Percentiles rank a stretch among this genome's conserved stretches.
Conservation (phyloP, 2,888 invertebrate species). For the Zeuzera pyrina region DNA sequence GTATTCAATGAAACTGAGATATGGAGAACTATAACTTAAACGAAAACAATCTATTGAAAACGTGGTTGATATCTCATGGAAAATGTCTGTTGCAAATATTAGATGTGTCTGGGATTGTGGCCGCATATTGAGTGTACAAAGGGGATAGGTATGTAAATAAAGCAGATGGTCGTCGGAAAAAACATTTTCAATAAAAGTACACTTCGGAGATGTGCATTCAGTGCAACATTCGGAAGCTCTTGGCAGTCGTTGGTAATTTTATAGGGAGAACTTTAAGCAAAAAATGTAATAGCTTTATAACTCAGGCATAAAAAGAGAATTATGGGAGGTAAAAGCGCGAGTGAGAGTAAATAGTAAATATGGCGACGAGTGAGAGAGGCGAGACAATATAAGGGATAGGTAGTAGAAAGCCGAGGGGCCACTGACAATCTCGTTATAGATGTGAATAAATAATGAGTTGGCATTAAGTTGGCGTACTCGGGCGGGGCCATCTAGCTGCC, state of each 20-base stretch:
- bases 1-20: no score
- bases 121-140: slow-evolving; percentile 23
- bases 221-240: slow-evolving; percentile 4
- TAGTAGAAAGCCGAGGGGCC: slow-evolving; percentile 35
- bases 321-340: slow-evolving; percentile 45
- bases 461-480: slow-evolving; percentile 53
- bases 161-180: slow-evolving; percentile 27
- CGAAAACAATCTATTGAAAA: no score
- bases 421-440: slow-evolving; percentile 68
- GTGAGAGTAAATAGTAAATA: slow-evolving; percentile 50
- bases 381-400: slow-evolving; percentile 32
- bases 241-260: slow-evolving; percentile 20
- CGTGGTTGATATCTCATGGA: no score
- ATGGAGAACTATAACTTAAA: no score
- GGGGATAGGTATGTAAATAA: slow-evolving; percentile 19
- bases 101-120: slow-evolving; percentile 14
- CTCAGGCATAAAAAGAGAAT: slow-evolving; percentile 42
- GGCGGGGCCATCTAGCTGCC: slow-evolving; percentile 39
- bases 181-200: slow-evolving; percentile 30
- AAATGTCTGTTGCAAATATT: no score
- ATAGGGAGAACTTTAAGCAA: slow-evolving; percentile 32
- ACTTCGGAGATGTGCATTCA: not conserved
- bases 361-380: slow-evolving; percentile 36
- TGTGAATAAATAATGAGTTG: slow-evolving; percentile 70
- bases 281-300: slow-evolving; percentile 46